Evolutionary conservation across 2,797 vertebrate genomes (phyloP), one percentile per base, ranked within the genome.

Genomic region (Nyctibius grandis): DNA sequence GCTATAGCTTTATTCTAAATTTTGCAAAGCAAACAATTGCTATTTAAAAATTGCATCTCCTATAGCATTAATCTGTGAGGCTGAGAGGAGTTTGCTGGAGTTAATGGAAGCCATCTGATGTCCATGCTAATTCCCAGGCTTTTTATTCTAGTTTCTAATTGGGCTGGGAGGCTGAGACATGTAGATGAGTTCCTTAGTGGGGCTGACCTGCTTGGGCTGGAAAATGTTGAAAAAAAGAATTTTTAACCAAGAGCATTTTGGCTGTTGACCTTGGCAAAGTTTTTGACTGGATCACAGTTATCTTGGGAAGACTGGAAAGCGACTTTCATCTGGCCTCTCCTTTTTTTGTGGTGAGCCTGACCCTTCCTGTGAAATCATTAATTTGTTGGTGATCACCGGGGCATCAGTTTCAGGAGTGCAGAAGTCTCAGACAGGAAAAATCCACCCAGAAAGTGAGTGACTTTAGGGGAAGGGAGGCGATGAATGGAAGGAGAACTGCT

Each of bases 101-200:
- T 82, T 97, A 96, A 97, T 96, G 74, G 94, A 95, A 96, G 78
- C 94, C 96, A 96, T 75, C 96, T 96, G 96, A 96, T 95, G 91
- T 76, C 90, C 75, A 12, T 50, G 74, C 61, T 94, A 85, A 95
- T 95, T 95, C 91, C 93, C 94, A 95, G 94, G 70, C 83, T 93
- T 85, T 96, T 95, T 73, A 84, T 95, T 95, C 92, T 63, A 82
- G 73, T 91, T 93, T 65, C 73, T 94, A 88, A 91, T 86, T 64
- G 88, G 57, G 81, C 80, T 91, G 95, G 45, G 96, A 91, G 60
- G 70, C 70, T 87, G 90, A 87, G 67, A 70, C 19, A 15, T 76
- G 68, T 25, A 67, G 67, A 74, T 9, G 15, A 9, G 88, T 38
- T 95, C 34, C 93, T 96, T 90, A 42, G 56, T 57, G 85, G 91